Evolutionary conservation across 2,113 vertebrate genomes (phyloP), one percentile per base, ranked within the genome.

Genomic region (Falco punctatus): DNA sequence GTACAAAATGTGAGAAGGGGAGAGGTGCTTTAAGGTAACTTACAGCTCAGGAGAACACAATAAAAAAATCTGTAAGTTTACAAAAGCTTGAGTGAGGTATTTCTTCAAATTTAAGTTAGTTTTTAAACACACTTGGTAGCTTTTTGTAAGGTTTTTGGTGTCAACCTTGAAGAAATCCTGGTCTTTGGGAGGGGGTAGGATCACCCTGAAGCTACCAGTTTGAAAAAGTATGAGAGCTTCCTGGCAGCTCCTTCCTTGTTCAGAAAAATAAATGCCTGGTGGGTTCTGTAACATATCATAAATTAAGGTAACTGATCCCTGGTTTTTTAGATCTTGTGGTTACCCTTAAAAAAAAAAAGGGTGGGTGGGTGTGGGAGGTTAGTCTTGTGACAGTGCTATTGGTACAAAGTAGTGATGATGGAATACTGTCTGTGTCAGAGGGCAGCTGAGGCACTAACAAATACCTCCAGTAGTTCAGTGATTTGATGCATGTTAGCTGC

Each of bases 141-240:
- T n/a, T 11, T 74, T n/a, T 3, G 0, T 33, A n/a, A 46, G 15
- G 6, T 38, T 70, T 81, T 78, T 69, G 23, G 10, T 84, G 10
- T 42, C 7, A 61, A 5, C n/a, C 73, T 66, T 21, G 40, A 40
- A 70, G 72, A 46, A 66, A 22, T 90, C 65, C 18, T 81, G 32
- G 32, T 18, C 46, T 74, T 61, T 54, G 66, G 55, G 51, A 82
- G 61, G 32, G 38, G 54, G 10, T 54, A 17, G 46, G 30, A 30
- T 91, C 0, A 0, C 30, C 10, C 9, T 77, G 59, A 42, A 78
- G 5, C 20, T 44, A 20, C 11, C 5, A 24, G 27, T 52, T 57
- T 18, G 67, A 66, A 67, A 38, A 74, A 81, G 33, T 54, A 22
- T 10, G 64, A 52, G 48, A 74, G 9, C 62, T 73, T 65, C 57